phyloP scores from a whole-genome alignment of 2,113 vertebrate genomes.

The Mirza zaza region DNA sequence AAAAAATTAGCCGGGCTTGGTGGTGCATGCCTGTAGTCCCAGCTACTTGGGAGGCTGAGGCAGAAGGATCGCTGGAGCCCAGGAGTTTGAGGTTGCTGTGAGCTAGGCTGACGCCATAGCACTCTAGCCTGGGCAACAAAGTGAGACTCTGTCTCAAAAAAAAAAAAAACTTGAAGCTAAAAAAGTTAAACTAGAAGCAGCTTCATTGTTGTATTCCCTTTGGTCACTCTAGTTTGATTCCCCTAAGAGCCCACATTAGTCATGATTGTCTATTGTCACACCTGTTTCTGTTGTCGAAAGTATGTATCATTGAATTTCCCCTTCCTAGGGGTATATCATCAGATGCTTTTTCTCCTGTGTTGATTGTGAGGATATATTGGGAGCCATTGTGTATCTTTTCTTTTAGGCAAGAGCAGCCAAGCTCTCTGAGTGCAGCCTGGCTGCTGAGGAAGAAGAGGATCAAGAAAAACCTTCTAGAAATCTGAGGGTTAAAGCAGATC shows the following conservation, averaged over 20 bases:
- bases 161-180: conserved; percentile 4
- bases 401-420: conserved; percentile 80
- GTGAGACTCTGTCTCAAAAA: too few species aligned
- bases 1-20: too few species aligned
- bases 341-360: not conserved
- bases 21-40: too few species aligned
- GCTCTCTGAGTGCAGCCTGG: conserved; percentile 68
- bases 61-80: too few species aligned
- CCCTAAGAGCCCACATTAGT: not conserved
- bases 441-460: conserved; percentile 77
- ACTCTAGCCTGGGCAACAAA: too few species aligned
- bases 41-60: too few species aligned
- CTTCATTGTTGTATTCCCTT: not conserved
- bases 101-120: too few species aligned
- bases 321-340: not conserved
- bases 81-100: too few species aligned
- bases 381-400: conserved; percentile 28
- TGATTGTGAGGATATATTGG: conserved; percentile 27
- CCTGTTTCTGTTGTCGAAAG: not conserved
- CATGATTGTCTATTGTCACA: not conserved
- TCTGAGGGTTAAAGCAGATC: conserved; percentile 76
- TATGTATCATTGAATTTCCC: conserved; percentile 13
- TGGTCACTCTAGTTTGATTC: not conserved
- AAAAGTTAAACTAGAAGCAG: not conserved
- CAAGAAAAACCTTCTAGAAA: conserved; percentile 78